These are phyloP conservation scores for Micronycteris hirsuta DNA, from an alignment of 2,113 vertebrate species.

Conservation along the genomic window DNA sequence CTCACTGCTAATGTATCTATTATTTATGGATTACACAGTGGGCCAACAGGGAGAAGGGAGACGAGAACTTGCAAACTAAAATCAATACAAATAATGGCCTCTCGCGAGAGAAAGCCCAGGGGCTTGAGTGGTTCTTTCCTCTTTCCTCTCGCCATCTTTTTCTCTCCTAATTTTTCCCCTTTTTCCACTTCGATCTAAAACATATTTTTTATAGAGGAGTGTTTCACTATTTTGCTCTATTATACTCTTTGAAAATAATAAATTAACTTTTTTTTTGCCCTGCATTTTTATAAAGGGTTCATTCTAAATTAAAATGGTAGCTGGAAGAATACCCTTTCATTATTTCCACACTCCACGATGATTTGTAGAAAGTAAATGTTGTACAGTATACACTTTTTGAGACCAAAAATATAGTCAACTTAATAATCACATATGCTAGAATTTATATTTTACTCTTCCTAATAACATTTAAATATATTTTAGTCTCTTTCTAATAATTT, in stretches of 20 bases:
- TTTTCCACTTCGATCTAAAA: background rate
- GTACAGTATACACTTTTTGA: background rate
- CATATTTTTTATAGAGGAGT: slow-evolving; percentile 50
- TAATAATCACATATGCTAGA: background rate
- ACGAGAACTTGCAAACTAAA: slow-evolving; percentile 74
- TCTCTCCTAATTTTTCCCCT: background rate
- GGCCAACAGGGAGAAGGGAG: slow-evolving; percentile 58
- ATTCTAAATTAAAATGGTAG: slow-evolving; percentile 61
- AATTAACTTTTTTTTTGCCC: slow-evolving; percentile 19
- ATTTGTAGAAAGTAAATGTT: background rate
- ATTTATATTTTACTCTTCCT: background rate
- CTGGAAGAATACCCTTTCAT: slow-evolving; percentile 7
- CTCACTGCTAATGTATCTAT: slow-evolving; percentile 67
- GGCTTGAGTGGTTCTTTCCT: slow-evolving; percentile 42
- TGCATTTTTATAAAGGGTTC: slow-evolving; percentile 42
- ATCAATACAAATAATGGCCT: slow-evolving; percentile 81
- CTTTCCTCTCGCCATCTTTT: background rate
- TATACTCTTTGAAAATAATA: slow-evolving; percentile 25
- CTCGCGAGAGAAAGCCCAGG: slow-evolving; percentile 71
- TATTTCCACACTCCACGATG: background rate
- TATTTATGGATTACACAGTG: slow-evolving; percentile 77
- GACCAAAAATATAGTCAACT: background rate
- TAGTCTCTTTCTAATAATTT: background rate
- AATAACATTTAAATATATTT: background rate
- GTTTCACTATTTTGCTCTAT: slow-evolving; percentile 63